phyloP scores from a whole-genome alignment of 2,888 invertebrate species.

The Thymelicus lineola region DNA sequence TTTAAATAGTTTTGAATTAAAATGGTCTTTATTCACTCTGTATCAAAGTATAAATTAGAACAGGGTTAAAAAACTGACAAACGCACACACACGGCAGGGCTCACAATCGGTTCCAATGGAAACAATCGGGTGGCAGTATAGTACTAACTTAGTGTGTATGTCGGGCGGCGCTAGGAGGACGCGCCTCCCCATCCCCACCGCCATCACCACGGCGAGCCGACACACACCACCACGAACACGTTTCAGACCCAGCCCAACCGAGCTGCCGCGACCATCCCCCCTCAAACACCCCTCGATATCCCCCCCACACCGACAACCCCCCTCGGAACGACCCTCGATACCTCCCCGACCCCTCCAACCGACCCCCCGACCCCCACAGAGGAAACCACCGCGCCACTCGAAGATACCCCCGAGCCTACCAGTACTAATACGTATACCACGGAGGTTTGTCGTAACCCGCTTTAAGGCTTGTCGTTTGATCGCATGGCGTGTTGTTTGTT shows the following conservation, averaged over 20 bases:
- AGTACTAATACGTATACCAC: constrained; percentile 77
- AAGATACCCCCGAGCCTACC: constrained; percentile 66
- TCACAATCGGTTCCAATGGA: constrained; percentile 29
- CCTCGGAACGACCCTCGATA: constrained; percentile 45
- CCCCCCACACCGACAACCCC: constrained; percentile 51
- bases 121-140: constrained; percentile 56
- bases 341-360: constrained; percentile 39
- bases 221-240: constrained; percentile 77
- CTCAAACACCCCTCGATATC: constrained; percentile 41
- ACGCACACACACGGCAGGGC: constrained; percentile 25
- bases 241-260: constrained; percentile 74
- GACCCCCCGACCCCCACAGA: constrained; percentile 54
- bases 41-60: not conserved
- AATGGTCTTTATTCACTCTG: not conserved
- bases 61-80: not conserved
- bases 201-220: constrained; percentile 77
- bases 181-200: constrained; percentile 71
- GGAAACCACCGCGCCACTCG: constrained; percentile 52
- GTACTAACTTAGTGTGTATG: constrained; percentile 78
- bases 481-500: constrained; percentile 45
- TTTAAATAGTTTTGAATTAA: not conserved
- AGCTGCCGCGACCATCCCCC: constrained; percentile 51
- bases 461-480: constrained; percentile 48
- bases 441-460: constrained; percentile 81
- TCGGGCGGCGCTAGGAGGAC: constrained; percentile 71